These are phyloP conservation scores for Cyaniris semiargus DNA, from an alignment of 2,888 invertebrate genomes.

Conservation along the genomic window DNA sequence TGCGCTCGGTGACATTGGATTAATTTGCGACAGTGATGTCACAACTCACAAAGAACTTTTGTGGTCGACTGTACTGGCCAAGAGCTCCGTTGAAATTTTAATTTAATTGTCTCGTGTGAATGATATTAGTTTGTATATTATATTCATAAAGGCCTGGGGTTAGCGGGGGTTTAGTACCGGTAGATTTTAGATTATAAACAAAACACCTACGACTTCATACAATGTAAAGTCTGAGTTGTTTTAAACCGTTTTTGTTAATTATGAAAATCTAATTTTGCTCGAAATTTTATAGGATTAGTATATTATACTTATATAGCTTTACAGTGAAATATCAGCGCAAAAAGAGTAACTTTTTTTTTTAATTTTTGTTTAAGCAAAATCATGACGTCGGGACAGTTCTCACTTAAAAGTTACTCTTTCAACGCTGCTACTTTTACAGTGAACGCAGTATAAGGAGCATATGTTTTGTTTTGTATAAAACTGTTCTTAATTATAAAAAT, in stretches of 20 bases:
- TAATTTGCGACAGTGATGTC: background rate
- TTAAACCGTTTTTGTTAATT: background rate
- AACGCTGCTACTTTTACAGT: no score
- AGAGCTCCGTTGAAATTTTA: conserved; percentile 42
- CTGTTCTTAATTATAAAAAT: no score
- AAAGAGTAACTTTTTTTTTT: no score
- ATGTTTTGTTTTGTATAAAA: no score
- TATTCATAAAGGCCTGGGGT: conserved; percentile 33
- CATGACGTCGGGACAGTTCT: no score
- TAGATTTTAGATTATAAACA: conserved; percentile 31
- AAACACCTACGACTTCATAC: conserved; percentile 18
- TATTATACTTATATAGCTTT: no score
- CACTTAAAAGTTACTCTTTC: no score
- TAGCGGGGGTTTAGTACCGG: background rate
- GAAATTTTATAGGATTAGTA: background rate
- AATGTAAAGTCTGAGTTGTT: conserved; percentile 16
- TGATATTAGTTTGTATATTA: conserved; percentile 33
- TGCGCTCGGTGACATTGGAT: background rate
- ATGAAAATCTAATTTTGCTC: background rate
- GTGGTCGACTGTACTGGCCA: conserved; percentile 32
- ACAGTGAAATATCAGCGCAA: no score
- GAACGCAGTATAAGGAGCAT: no score
- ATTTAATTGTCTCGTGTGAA: conserved; percentile 41
- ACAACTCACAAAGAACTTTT: background rate
- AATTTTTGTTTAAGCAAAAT: no score